Evolutionary conservation across 1,140 invertebrate species (phyloP).

Genomic region (Drosophila repletoides): DNA sequence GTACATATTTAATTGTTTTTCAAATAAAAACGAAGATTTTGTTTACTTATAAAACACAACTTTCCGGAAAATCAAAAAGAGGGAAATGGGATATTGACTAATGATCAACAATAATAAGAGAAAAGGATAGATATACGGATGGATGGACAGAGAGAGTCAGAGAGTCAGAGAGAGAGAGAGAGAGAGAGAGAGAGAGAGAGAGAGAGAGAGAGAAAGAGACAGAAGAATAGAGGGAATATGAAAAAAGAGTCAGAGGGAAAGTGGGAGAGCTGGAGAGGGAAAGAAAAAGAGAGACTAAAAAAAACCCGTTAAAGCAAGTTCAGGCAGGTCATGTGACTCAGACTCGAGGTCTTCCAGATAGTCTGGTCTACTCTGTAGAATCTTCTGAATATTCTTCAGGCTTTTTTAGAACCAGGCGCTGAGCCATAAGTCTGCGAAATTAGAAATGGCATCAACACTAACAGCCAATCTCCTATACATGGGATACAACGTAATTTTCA

Average conservation of each 20-base stretch:
- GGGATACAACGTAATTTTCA: slow-evolving; percentile 44
- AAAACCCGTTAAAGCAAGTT: slow-evolving; percentile 75
- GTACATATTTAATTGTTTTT: slow-evolving; percentile 28
- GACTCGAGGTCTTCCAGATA: slow-evolving; percentile 3
- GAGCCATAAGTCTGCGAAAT: slow-evolving; percentile 68
- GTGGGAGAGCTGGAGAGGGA: not conserved
- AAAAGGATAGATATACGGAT: too few relatives aligned
- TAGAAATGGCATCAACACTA: slow-evolving; percentile 56
- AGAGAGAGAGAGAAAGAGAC: not conserved
- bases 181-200: not conserved
- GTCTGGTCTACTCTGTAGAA: slow-evolving; percentile 4
- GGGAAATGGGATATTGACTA: too few relatives aligned
- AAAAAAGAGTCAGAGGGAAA: not conserved
- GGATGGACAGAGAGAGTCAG: not conserved
- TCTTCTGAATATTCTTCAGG: not conserved
- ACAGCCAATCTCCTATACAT: slow-evolving; percentile 20
- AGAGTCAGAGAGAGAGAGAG: not conserved
- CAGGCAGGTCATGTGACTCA: slow-evolving; percentile 77
- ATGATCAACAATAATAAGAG: too few relatives aligned
- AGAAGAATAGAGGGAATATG: slow-evolving; percentile 25
- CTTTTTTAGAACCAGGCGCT: not conserved
- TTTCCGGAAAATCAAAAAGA: too few relatives aligned
- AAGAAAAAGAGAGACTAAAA: slow-evolving; percentile 47
- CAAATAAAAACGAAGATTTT: slow-evolving; percentile 44
- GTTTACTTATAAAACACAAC: too few relatives aligned